These are phyloP conservation scores for Nyctibius grandis DNA, from an alignment of 2,797 vertebrate species.

Conservation along the genomic window DNA sequence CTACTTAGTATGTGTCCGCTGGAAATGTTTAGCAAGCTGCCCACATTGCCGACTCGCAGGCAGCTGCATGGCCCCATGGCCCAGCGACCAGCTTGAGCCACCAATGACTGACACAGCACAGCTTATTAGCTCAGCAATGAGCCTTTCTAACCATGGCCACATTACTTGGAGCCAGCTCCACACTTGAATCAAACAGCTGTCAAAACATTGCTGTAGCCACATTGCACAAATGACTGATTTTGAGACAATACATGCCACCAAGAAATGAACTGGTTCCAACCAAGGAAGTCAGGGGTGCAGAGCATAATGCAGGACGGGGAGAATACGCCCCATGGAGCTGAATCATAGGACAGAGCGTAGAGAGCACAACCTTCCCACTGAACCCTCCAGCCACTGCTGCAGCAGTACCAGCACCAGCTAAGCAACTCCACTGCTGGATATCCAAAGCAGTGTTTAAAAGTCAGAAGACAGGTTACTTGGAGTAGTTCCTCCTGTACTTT, in stretches of 20 bases:
- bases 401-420: background rate
- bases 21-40: background rate
- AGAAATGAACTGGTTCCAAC: background rate
- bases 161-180: background rate
- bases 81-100: fast-evolving
- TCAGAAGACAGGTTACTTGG: background rate
- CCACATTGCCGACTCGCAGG: background rate
- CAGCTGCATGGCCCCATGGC: background rate
- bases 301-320: background rate
- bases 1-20: background rate
- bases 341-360: fast-evolving
- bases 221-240: background rate
- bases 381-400: background rate
- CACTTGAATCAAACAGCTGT: background rate
- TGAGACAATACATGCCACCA: background rate
- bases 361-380: background rate
- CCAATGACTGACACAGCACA: background rate
- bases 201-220: background rate
- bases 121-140: fast-evolving
- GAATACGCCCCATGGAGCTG: background rate
- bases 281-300: background rate
- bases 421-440: background rate
- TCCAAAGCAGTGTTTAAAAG: background rate
- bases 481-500: background rate
- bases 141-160: background rate